These are phyloP conservation scores for Heterodera schachtii DNA, from an alignment of 1,140 invertebrate species.

Conservation along the genomic window DNA sequence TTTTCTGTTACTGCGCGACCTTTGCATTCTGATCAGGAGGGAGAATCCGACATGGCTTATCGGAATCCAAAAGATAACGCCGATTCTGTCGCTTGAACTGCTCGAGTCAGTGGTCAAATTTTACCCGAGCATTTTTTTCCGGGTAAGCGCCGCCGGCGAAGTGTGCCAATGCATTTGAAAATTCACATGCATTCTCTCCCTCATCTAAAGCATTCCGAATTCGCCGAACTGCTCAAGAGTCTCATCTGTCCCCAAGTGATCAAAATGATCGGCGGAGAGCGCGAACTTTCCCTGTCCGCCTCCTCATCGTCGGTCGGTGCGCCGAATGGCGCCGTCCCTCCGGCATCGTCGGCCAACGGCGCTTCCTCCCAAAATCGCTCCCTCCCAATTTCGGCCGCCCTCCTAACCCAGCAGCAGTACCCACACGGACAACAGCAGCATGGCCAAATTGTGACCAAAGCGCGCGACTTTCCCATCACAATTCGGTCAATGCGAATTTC, in stretches of 20 bases:
- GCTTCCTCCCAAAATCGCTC: not conserved
- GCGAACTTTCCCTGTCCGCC: slow-evolving; percentile 68
- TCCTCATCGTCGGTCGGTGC: not conserved
- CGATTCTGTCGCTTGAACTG: slow-evolving; percentile 92
- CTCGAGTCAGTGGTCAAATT: slow-evolving; percentile 87
- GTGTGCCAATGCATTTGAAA: not conserved
- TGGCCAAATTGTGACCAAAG: slow-evolving; percentile 8
- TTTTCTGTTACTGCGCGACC: slow-evolving; percentile 85
- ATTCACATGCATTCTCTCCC: slow-evolving; percentile 43
- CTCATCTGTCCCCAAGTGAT: slow-evolving; percentile 94
- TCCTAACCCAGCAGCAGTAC: slow-evolving; percentile 19
- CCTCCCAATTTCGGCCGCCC: slow-evolving; percentile 18
- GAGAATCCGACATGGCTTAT: slow-evolving; percentile 91
- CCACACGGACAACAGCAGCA: slow-evolving; percentile 13
- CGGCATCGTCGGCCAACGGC: not conserved
- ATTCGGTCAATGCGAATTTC: slow-evolving; percentile 90
- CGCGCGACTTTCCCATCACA: slow-evolving; percentile 83
- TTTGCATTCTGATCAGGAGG: slow-evolving; percentile 91
- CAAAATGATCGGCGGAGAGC: slow-evolving; percentile 93
- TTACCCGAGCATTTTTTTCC: slow-evolving; percentile 87
- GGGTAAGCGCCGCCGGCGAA: slow-evolving; percentile 71
- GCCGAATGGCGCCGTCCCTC: not conserved
- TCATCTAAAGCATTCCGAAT: slow-evolving; percentile 78
- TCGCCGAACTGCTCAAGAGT: slow-evolving; percentile 90
- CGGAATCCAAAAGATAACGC: slow-evolving; percentile 92